phyloP scores from a whole-genome alignment of 2,113 vertebrate species.

The Salvelinus alpinus region DNA sequence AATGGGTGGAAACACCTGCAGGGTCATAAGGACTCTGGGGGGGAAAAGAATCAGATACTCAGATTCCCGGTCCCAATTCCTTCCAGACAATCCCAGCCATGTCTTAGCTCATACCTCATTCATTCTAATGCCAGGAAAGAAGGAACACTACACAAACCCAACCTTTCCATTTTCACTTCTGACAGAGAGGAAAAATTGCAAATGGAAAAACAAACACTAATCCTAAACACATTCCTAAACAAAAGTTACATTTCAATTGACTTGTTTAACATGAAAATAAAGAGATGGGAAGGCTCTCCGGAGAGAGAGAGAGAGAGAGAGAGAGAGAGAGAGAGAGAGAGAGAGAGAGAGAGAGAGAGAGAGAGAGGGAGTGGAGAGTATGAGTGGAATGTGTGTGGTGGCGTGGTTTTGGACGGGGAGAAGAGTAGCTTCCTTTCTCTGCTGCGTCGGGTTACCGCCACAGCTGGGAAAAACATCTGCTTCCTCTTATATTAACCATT shows the following conservation, averaged over 20 bases:
- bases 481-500: conserved; percentile 17
- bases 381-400: conserved; percentile 51
- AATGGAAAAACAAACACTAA: not conserved
- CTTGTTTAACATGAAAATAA: not conserved
- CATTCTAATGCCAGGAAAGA: not conserved
- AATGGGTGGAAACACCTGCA: not conserved
- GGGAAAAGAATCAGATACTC: not conserved
- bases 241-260: not conserved
- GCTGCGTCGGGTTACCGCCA: conserved; percentile 51
- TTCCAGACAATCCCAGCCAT: not conserved
- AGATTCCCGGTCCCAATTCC: not conserved
- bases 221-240: not conserved
- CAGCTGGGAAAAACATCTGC: conserved; percentile 60
- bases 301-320: not conserved
- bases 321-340: not conserved
- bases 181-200: not conserved
- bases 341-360: not conserved
- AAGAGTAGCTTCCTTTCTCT: conserved; percentile 30
- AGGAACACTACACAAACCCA: not conserved
- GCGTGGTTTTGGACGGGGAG: conserved; percentile 26
- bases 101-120: not conserved
- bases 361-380: not conserved
- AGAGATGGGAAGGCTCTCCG: not conserved
- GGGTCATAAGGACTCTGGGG: not conserved
- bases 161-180: not conserved